phyloP scores from a whole-genome alignment of 2,113 vertebrate species.

The Chlamydotis undulata region DNA sequence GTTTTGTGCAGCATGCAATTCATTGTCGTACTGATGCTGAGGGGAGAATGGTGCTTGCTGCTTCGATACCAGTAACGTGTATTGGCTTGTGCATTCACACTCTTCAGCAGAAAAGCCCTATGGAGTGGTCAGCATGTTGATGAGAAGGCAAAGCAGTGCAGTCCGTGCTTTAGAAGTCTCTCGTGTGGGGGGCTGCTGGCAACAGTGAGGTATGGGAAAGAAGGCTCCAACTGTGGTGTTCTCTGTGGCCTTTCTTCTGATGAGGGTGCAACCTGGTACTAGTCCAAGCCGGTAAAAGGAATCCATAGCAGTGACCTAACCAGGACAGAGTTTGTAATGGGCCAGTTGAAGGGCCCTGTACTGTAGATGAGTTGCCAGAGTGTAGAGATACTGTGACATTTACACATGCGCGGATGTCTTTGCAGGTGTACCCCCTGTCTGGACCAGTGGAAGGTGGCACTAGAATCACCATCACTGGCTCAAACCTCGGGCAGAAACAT shows the following conservation, averaged over 20 bases:
- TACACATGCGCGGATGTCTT: conserved; percentile 35
- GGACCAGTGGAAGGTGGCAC: conserved; percentile 92
- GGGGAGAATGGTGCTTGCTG: conserved; percentile 55
- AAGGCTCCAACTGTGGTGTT: not conserved
- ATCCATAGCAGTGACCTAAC: not conserved
- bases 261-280: not conserved
- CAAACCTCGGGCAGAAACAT: conserved; percentile 94
- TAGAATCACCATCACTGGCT: conserved; percentile 90
- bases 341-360: not conserved
- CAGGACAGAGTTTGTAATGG: not conserved
- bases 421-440: conserved; percentile 91
- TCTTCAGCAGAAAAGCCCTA: not conserved
- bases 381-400: conserved; percentile 12
- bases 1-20: conserved; percentile 56
- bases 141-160: not conserved
- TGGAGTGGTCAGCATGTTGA: not conserved
- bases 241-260: not conserved
- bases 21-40: conserved; percentile 49
- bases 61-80: conserved; percentile 29
- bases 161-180: not conserved
- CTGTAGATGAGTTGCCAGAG: conserved; percentile 15
- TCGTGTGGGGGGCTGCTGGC: not conserved
- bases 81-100: conserved; percentile 47
- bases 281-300: not conserved
- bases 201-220: not conserved